Percentiles rank a stretch among this genome's conserved stretches.
Evolutionary conservation across 2,888 invertebrate genomes (phyloP).

Genomic region (Loripinus fragilis): DNA sequence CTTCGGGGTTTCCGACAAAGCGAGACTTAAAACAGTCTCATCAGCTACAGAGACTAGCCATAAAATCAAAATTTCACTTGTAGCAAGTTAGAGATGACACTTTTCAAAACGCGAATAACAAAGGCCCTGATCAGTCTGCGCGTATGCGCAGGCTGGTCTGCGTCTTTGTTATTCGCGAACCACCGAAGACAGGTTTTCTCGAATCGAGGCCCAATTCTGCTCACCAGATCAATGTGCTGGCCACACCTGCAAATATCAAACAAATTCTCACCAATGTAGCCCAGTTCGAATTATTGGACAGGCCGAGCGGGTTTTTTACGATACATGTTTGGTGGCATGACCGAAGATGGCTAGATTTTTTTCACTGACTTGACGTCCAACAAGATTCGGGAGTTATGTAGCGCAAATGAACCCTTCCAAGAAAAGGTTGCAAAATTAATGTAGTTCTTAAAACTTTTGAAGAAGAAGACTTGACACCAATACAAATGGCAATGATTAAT

Average conservation of each 20-base stretch:
- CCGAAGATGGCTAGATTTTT: neutral
- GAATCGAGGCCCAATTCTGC: no score
- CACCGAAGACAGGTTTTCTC: no score
- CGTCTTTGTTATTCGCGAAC: no score
- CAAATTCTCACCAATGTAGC: neutral
- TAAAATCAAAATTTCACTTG: no score
- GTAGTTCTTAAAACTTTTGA: neutral
- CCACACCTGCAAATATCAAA: neutral
- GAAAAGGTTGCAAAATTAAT: conserved; percentile 9
- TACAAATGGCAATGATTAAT: neutral
- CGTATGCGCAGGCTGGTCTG: no score
- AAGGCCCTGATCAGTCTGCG: no score
- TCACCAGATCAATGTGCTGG: neutral
- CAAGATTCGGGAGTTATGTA: neutral
- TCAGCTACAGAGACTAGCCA: no score
- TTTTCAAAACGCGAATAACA: no score
- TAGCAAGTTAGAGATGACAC: no score
- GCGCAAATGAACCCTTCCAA: neutral
- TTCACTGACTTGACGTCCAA: neutral
- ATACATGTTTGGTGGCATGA: neutral
- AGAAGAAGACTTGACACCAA: neutral
- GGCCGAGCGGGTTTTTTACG: neutral
- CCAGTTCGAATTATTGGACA: neutral
- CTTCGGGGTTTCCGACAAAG: no score
- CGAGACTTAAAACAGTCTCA: no score